A percentile compares a stretch with the other conserved stretches of the same genome.
Conservation (phyloP, 2,797 vertebrate genomes). For the Phoeniculus purpureus region DNA sequence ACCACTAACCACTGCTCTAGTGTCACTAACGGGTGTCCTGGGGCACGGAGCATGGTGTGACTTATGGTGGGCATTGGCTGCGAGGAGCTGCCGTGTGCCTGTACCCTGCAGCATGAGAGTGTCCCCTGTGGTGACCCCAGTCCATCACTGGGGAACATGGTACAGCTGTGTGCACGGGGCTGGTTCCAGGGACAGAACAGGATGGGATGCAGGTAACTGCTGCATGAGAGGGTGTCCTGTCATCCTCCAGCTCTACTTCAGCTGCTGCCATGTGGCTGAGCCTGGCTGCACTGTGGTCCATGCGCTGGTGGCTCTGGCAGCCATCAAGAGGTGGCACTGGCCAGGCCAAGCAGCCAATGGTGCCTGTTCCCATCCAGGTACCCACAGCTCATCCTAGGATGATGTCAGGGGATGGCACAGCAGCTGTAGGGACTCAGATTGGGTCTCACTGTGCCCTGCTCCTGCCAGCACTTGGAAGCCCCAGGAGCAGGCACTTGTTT, state of each 20-base stretch:
- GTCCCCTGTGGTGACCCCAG: fast-evolving
- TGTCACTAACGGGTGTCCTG: conserved; percentile 1
- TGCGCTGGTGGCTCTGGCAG: neutral
- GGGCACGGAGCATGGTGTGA: conserved; percentile 36
- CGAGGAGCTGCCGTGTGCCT: neutral
- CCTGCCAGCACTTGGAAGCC: neutral
- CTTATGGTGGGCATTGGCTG: neutral
- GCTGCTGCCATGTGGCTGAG: fast-evolving
- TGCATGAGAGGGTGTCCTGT: fast-evolving
- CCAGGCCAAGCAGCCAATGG: neutral
- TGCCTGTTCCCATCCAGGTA: neutral
- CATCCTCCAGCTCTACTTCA: neutral
- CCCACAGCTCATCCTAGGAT: fast-evolving
- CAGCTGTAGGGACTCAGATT: fast-evolving
- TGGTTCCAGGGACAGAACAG: neutral
- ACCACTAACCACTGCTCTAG: neutral
- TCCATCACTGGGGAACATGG: fast-evolving
- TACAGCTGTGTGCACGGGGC: neutral
- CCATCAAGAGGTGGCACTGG: neutral
- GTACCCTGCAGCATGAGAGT: neutral
- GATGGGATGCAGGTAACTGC: neutral
- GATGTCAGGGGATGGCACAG: fast-evolving
- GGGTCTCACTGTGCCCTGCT: neutral
- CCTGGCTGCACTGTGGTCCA: fast-evolving
- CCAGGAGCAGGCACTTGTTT: fast-evolving